Percentiles rank a stretch among this genome's conserved stretches.
phyloP scores from a whole-genome alignment of 35 echinoderm and acorn worm species.

The Ophioderma brevispina region DNA sequence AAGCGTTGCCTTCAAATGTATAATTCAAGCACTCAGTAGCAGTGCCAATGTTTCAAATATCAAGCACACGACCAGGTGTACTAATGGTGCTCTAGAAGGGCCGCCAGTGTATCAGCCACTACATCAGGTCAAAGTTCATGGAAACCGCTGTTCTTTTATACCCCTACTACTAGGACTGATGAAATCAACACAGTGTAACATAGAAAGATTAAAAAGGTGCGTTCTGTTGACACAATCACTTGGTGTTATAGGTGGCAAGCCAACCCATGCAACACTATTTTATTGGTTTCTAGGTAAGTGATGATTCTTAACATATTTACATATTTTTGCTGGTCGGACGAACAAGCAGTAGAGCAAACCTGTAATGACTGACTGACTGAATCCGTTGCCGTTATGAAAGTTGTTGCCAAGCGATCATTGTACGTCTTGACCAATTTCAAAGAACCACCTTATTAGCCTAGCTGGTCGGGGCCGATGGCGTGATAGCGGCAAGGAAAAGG shows the following conservation, averaged over 20 bases:
- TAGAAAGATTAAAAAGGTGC: conserved; percentile 81
- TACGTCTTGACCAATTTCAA: too few relatives aligned
- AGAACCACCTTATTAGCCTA: too few relatives aligned
- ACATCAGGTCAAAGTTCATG: conserved; percentile 29
- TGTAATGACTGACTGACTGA: too few relatives aligned
- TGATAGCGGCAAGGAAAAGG: too few relatives aligned
- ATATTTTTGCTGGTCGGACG: too few relatives aligned
- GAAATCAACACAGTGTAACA: conserved; percentile 92
- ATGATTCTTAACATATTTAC: too few relatives aligned
- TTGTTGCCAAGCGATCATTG: too few relatives aligned
- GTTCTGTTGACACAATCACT: conserved; percentile 80
- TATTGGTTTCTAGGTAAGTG: conserved; percentile 91
- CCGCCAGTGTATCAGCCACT: background rate
- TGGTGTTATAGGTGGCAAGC: conserved; percentile 97
- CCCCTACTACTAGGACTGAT: conserved; percentile 92
- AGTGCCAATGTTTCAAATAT: background rate
- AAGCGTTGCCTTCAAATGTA: background rate
- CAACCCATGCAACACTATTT: conserved; percentile 99
- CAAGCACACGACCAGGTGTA: background rate
- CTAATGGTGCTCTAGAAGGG: conserved; percentile 11
- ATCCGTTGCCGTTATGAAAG: too few relatives aligned
- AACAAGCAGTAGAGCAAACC: too few relatives aligned
- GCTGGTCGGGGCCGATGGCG: too few relatives aligned
- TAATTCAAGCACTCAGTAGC: background rate
- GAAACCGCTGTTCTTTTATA: conserved; percentile 87